These are phyloP conservation scores for Apis florea DNA, from an alignment of 1,140 invertebrate species.

Conservation along the genomic window DNA sequence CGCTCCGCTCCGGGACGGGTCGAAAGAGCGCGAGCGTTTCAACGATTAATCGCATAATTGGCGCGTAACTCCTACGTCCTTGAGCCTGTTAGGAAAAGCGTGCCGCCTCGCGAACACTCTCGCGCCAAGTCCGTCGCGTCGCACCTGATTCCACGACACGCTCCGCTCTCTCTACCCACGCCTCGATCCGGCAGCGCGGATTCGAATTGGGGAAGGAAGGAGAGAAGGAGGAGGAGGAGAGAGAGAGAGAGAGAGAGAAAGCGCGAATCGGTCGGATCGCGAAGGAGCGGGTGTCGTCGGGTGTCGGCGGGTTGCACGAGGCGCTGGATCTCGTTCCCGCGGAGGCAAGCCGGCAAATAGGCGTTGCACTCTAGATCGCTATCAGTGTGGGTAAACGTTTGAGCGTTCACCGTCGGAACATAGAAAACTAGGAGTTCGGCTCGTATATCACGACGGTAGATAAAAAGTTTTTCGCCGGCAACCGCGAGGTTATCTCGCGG, in stretches of 20 bases:
- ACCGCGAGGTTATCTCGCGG: conserved; percentile 63
- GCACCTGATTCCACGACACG: too few relatives aligned
- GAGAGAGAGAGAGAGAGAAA: neutral
- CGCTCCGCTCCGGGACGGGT: neutral
- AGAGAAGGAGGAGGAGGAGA: neutral
- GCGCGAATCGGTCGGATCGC: neutral
- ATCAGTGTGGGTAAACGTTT: conserved; percentile 61
- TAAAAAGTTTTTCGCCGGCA: conserved; percentile 62
- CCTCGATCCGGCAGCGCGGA: too few relatives aligned
- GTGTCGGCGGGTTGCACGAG: conserved; percentile 35
- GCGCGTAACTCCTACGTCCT: conserved; percentile 54
- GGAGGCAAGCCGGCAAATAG: conserved; percentile 54
- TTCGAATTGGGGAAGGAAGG: neutral
- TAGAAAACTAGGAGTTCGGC: conserved; percentile 62
- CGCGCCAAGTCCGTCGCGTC: conserved; percentile 1
- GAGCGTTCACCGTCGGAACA: conserved; percentile 60
- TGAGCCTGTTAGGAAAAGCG: conserved; percentile 51
- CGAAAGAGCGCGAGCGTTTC: conserved; percentile 42
- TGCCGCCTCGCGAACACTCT: conserved; percentile 23
- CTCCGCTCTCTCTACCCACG: too few relatives aligned
- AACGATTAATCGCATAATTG: conserved; percentile 59
- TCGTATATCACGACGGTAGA: conserved; percentile 59
- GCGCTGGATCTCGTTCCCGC: conserved; percentile 51
- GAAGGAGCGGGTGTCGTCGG: conserved; percentile 45
- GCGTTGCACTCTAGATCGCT: conserved; percentile 61